Evolutionary conservation across 2,888 invertebrate genomes (phyloP), one percentile per base, ranked within the genome.

Genomic region (Ceratothoa steindachneri): DNA sequence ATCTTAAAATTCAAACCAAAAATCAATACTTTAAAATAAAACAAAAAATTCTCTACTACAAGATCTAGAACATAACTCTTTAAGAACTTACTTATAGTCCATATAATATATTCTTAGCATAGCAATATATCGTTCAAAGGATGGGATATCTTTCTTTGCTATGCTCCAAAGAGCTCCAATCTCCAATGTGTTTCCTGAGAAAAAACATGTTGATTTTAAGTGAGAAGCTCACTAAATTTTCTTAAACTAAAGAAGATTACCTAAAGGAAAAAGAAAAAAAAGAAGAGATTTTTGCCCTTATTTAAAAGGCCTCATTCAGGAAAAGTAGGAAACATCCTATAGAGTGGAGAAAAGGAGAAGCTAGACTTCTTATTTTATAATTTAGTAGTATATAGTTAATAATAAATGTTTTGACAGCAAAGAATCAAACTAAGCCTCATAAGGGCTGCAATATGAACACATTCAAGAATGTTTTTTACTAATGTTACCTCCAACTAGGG

Each of bases 81-180:
- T 5, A n/a, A 0, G 5, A 0, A 68, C 73, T 64, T 30, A 78
- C 80, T 75, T 76, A 72, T 92, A 93, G 85, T 98, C 97, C 83
- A 95, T 93, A 85, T 99, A 99, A 83, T 98, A 99, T 84, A 94
- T 94, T 85, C 98, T 97, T 65, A 99, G 86, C 85, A 98, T 97
- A 9, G 97, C 93, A 90, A 99, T 96, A 83, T 95, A 97, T 82
- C 97, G 88, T 84, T 99, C 97, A 85, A 98, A 99, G 0, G 95
- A 91, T 80, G 93, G 93, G 80, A 97, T 94, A 86, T 99, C 95
- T 83, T 93, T 91, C 27, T 88, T 90, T 1, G 93, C 91, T 75
- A 98, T 95, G 81, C 97, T 95, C 90, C 95, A 95, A 73, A 86
- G 86, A 60, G 87, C 87, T 60, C 86, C 86, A 80, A 88, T 86